phyloP scores from a whole-genome alignment of 2,888 invertebrate genomes.

The Synergus gifuensis region DNA sequence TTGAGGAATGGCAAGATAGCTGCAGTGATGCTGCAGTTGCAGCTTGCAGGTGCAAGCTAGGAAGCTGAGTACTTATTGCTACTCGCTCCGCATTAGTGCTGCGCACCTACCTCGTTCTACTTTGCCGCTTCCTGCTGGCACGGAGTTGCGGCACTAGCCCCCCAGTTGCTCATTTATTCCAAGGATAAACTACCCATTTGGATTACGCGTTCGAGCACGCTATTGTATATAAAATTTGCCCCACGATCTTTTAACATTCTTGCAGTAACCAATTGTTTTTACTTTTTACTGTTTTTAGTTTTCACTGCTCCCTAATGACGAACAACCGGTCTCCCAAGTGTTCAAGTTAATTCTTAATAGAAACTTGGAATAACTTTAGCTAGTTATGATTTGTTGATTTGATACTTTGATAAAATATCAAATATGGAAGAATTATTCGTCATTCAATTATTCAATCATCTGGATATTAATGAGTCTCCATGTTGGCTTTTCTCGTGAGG shows the following conservation, averaged over 20 bases:
- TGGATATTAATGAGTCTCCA: slow-evolving; percentile 11
- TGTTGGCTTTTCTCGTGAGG: neutral
- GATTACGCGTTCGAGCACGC: slow-evolving; percentile 38
- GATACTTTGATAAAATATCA: neutral
- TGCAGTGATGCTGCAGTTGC: slow-evolving; percentile 49
- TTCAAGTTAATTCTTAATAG: neutral
- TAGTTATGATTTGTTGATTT: no score
- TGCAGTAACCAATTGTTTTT: slow-evolving; percentile 23
- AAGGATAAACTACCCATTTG: slow-evolving; percentile 58
- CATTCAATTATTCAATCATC: no score
- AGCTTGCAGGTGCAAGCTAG: slow-evolving; percentile 53
- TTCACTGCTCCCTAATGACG: slow-evolving; percentile 9
- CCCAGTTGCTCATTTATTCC: slow-evolving; percentile 63
- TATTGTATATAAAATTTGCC: slow-evolving; percentile 3
- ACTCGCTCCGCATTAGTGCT: slow-evolving; percentile 60
- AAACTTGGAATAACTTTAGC: neutral
- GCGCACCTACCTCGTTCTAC: slow-evolving; percentile 50
- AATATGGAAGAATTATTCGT: neutral
- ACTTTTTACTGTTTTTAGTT: neutral
- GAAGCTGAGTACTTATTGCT: slow-evolving; percentile 43
- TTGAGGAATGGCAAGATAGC: slow-evolving; percentile 44
- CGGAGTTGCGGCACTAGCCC: slow-evolving; percentile 31
- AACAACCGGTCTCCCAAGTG: neutral
- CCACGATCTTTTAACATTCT: slow-evolving; percentile 13
- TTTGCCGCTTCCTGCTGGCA: slow-evolving; percentile 50